Base-by-base conservation (phyloP, 2,113 vertebrate species). In the Hemibagrus wyckioides region DNA sequence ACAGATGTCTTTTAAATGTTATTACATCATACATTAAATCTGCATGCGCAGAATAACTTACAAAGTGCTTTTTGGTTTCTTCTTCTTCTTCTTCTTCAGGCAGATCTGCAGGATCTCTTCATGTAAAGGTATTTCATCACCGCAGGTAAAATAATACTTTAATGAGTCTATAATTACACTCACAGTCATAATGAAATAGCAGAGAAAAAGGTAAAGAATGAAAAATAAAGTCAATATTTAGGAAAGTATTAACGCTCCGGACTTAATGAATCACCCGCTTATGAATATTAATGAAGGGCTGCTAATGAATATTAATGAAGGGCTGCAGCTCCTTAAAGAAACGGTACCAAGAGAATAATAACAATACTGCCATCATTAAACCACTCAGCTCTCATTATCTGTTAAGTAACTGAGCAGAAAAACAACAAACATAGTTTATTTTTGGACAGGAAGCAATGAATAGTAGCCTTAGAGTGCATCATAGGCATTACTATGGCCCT, bases 301-400 rank as follows among this genome's bases (percentile, higher is more conserved):
- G 79, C 44, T 85, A 30, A 44, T 73, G 56, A 81, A 73, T 73
- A 73, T 73, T 41, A 73, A 73, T 73, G 39, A 44, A 23, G 9
- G 3, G 36, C 69, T 81, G 79, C 44, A 30, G 28, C 28, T 80
- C 77, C 21, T 50, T 80, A 56, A 30, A 36, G 52, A 80, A 33
- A 56, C 3, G 36, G 76, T 36, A 30, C 50, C 17, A n/a, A 80
- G 54, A 39, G 2, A 81, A 81, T 59, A 41, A 81, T 81, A 41
- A 73, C 23, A 21, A 73, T 41, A 73, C 41, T 25, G 25, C 25
- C 21, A 41, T 11, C 13, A 25, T 73, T 25, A 41, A 73, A 25
- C 9, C 36, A 13, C 23, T 44, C 21, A 13, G 3, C 30, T 7
- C 65, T 2, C 17, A 14, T 33, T 33, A 67, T 69, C 6, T 69